phyloP scores from a whole-genome alignment of 92 coral and sea anemone genomes.

The Epizoanthus illoricatus region DNA sequence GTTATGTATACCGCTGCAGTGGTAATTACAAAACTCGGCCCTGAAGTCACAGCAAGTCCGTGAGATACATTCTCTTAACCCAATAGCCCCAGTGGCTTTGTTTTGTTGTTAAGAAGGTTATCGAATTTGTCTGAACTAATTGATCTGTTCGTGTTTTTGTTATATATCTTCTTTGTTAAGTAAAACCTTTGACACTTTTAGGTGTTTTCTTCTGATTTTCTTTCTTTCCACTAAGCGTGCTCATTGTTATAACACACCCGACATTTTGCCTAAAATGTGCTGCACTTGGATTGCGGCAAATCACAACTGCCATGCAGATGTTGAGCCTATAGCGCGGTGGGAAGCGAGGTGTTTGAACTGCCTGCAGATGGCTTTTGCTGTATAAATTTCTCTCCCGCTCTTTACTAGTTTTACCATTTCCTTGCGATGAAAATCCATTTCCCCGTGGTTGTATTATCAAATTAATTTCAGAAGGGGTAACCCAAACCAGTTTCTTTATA shows the following conservation, averaged over 20 bases:
- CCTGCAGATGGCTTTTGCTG: neutral
- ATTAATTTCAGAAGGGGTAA: neutral
- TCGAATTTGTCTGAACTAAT: conserved; percentile 22
- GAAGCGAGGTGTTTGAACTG: neutral
- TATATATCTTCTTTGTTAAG: conserved; percentile 11
- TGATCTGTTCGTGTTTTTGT: conserved; percentile 26
- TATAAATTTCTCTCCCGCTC: neutral
- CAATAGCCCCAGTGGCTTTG: neutral
- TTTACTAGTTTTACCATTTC: neutral
- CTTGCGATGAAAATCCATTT: neutral
- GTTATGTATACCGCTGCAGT: conserved; percentile 20
- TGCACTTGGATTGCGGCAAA: neutral
- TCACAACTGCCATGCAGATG: neutral
- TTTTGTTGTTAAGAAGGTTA: conserved; percentile 30
- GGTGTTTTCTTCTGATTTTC: conserved; percentile 11
- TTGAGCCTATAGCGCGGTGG: neutral
- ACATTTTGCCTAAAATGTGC: neutral
- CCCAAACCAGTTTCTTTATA: neutral
- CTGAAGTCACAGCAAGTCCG: conserved; percentile 1
- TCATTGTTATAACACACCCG: neutral
- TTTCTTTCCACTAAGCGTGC: neutral
- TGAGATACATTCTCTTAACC: neutral
- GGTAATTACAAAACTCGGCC: neutral
- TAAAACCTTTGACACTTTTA: conserved; percentile 15
- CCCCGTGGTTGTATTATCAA: neutral